Percentiles rank a stretch among this genome's conserved stretches.
Evolutionary conservation across 2,797 vertebrate genomes (phyloP).

Genomic region (Cheirogaleus major): DNA sequence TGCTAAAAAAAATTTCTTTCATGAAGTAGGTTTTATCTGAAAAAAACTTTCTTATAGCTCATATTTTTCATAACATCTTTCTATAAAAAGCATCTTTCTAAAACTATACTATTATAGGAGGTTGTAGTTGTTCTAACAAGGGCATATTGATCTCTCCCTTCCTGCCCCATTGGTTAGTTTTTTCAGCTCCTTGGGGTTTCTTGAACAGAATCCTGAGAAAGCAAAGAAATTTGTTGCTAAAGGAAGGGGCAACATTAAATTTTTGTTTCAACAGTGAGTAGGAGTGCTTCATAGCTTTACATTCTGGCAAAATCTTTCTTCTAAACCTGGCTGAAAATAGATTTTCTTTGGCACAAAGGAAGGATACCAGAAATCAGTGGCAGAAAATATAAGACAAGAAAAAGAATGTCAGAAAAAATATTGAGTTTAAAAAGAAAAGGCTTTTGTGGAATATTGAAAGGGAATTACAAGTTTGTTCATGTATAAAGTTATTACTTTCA

Average conservation of each 20-base stretch:
- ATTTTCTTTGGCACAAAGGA: not conserved
- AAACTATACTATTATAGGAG: not conserved
- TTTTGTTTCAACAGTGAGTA: not conserved
- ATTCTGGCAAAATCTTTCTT: not conserved
- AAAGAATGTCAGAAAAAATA: not conserved
- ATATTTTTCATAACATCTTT: not conserved
- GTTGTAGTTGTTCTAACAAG: not conserved
- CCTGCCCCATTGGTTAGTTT: not conserved
- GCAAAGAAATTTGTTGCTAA: not conserved
- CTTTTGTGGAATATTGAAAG: not conserved
- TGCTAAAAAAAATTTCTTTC: not conserved
- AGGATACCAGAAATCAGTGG: not conserved
- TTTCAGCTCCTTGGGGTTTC: not conserved
- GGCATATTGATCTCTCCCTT: not conserved
- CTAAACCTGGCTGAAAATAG: conserved; percentile 23
- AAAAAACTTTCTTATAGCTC: not conserved
- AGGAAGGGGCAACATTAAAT: not conserved
- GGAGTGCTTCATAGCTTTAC: not conserved
- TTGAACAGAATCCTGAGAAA: not conserved
- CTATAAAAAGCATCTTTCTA: not conserved
- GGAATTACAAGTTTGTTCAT: not conserved
- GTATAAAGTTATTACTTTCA: not conserved
- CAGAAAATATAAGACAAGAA: not conserved
- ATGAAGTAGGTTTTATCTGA: not conserved
- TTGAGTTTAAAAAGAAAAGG: not conserved